Evolutionary conservation across 2,888 invertebrate species (phyloP).

Genomic region (Ennomos quercinarius): DNA sequence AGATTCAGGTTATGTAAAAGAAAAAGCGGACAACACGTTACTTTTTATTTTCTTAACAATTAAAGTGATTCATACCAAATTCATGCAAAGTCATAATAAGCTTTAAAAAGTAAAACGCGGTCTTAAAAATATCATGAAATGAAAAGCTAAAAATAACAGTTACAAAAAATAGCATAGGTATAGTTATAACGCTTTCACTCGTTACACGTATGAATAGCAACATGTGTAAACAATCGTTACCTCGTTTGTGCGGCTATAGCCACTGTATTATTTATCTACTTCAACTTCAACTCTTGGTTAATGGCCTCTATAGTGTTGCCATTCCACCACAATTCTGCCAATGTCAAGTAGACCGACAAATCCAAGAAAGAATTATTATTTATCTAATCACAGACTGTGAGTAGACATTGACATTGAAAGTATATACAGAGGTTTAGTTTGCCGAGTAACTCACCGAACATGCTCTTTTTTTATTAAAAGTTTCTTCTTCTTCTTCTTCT

Average conservation of each 20-base stretch:
- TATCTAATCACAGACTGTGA: slow-evolving; percentile 22
- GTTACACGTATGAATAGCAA: slow-evolving; percentile 17
- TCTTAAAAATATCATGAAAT: slow-evolving; percentile 18
- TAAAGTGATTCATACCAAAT: slow-evolving; percentile 1
- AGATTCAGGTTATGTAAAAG: too few relatives aligned
- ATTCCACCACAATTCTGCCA: too few relatives aligned
- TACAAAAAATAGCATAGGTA: slow-evolving; percentile 13
- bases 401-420: slow-evolving; percentile 21
- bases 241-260: slow-evolving; percentile 7
- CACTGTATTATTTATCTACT: too few relatives aligned
- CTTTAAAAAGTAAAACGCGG: slow-evolving; percentile 5
- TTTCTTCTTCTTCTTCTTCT: too few relatives aligned
- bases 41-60: neutral
- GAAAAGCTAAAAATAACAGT: slow-evolving; percentile 33
- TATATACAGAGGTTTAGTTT: slow-evolving; percentile 10
- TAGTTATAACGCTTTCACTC: slow-evolving; percentile 42
- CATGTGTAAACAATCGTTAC: slow-evolving; percentile 39
- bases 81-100: neutral
- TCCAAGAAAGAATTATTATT: too few relatives aligned
- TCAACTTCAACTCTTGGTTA: too few relatives aligned
- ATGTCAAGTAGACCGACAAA: too few relatives aligned
- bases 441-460: neutral
- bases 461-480: too few relatives aligned
- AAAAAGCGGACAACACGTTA: too few relatives aligned
- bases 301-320: too few relatives aligned